These are phyloP conservation scores for Oscheius sp. DNA, from an alignment of 2,888 invertebrate genomes.

Conservation along the genomic window DNA sequence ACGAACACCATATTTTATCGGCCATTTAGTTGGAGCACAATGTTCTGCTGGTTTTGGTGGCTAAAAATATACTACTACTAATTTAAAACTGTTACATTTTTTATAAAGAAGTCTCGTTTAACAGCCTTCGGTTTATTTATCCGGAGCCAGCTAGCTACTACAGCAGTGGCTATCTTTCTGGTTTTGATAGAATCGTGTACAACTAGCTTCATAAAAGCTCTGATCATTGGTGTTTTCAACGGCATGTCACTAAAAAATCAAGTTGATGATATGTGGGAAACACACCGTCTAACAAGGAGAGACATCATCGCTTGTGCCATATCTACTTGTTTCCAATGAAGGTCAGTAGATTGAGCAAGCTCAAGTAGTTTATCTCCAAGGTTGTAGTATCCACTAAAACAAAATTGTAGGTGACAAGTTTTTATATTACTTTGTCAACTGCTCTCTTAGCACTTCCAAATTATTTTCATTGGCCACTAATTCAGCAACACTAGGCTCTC, in stretches of 20 bases:
- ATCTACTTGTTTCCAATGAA: constrained; percentile 84
- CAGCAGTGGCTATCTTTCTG: constrained; percentile 74
- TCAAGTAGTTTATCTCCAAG: constrained; percentile 43
- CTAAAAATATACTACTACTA: neutral
- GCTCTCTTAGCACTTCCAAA: constrained; percentile 28
- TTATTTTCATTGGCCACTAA: constrained; percentile 31
- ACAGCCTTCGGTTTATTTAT: constrained; percentile 64
- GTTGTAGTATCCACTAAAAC: constrained; percentile 41
- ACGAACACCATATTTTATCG: constrained; percentile 72
- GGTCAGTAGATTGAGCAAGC: constrained; percentile 44
- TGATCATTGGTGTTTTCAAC: constrained; percentile 78
- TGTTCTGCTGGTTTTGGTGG: constrained; percentile 40
- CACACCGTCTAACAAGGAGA: constrained; percentile 77
- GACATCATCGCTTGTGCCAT: constrained; percentile 81
- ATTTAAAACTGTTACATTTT: neutral
- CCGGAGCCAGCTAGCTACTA: constrained; percentile 62
- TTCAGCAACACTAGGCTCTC: constrained; percentile 1
- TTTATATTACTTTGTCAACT: constrained; percentile 24
- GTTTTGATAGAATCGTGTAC: constrained; percentile 84
- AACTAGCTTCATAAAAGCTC: constrained; percentile 78
- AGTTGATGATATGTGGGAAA: neutral
- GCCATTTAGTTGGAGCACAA: constrained; percentile 60
- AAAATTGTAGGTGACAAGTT: neutral
- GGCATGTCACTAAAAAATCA: constrained; percentile 60
- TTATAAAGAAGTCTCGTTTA: constrained; percentile 39